A percentile compares a stretch with the other conserved stretches of the same genome.
phyloP scores from a whole-genome alignment of 2,113 vertebrate genomes.

The Acrocephalus arundinaceus region DNA sequence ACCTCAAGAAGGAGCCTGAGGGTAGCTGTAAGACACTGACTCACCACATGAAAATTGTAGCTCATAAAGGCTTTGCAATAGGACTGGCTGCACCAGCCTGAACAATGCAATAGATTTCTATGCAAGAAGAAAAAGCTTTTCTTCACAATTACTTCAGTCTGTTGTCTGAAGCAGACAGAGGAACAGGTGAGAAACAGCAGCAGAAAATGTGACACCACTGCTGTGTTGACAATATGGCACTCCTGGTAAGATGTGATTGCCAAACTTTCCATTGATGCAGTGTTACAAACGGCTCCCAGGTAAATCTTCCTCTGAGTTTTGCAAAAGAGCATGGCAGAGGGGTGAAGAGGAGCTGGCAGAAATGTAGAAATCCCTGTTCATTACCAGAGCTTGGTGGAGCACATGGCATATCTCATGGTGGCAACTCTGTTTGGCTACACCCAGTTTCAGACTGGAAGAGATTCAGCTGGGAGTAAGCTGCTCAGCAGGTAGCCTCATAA shows the following conservation, averaged over 20 bases:
- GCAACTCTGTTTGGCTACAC: neutral
- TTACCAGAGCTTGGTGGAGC: neutral
- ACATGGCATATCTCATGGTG: rapidly evolving
- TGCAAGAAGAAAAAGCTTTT: neutral
- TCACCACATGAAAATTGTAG: neutral
- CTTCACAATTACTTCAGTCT: neutral
- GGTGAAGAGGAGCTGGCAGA: neutral
- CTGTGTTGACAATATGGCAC: neutral
- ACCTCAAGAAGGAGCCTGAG: neutral
- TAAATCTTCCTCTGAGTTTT: neutral
- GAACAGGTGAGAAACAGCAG: neutral
- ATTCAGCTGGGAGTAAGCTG: neutral
- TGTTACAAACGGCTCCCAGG: neutral
- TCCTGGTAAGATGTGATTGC: neutral
- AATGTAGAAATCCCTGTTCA: neutral
- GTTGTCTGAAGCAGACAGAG: neutral
- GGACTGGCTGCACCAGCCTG: neutral
- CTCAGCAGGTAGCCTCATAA: neutral
- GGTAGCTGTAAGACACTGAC: neutral
- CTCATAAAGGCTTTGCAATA: neutral
- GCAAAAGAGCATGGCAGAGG: neutral
- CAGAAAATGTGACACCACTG: neutral
- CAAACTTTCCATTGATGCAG: neutral
- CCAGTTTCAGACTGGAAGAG: neutral
- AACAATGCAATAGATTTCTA: neutral